Evolutionary conservation across 2,888 invertebrate genomes (phyloP).

Genomic region (Embidobia sp.): DNA sequence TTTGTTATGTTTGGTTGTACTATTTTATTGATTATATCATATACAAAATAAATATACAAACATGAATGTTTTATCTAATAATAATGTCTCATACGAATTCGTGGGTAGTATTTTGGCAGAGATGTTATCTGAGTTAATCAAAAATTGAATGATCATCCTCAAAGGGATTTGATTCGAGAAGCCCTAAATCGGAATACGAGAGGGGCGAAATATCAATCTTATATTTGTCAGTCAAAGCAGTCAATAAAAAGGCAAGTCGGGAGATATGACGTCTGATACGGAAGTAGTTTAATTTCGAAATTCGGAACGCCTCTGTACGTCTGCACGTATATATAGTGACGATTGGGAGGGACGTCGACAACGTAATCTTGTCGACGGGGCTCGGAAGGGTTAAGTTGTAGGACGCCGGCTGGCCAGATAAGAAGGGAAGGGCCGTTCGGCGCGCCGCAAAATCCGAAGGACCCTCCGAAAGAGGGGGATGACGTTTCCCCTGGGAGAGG

Average conservation of each 20-base stretch:
- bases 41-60: no score
- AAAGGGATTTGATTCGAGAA: conserved; percentile 31
- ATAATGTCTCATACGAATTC: no score
- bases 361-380: conserved; percentile 71
- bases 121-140: conserved; percentile 24
- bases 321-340: conserved; percentile 25
- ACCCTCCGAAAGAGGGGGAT: conserved; percentile 59
- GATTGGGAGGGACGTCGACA: conserved; percentile 48
- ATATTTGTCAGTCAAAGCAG: conserved; percentile 53
- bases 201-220: conserved; percentile 51
- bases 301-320: conserved; percentile 3
- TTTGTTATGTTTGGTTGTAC: no score
- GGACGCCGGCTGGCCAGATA: conserved; percentile 79
- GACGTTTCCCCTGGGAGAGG: conserved; percentile 59
- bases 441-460: conserved; percentile 76
- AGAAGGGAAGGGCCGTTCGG: conserved; percentile 73
- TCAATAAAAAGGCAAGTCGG: conserved; percentile 36
- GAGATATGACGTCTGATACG: conserved; percentile 27
- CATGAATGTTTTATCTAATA: no score
- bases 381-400: conserved; percentile 80
- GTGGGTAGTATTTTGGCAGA: no score
- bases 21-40: no score
- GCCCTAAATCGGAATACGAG: conserved; percentile 8
- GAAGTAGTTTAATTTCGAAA: conserved; percentile 38
- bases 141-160: conserved; percentile 51